phyloP scores from a whole-genome alignment of 2,888 invertebrate genomes.

The Hypolimnas misippus region DNA sequence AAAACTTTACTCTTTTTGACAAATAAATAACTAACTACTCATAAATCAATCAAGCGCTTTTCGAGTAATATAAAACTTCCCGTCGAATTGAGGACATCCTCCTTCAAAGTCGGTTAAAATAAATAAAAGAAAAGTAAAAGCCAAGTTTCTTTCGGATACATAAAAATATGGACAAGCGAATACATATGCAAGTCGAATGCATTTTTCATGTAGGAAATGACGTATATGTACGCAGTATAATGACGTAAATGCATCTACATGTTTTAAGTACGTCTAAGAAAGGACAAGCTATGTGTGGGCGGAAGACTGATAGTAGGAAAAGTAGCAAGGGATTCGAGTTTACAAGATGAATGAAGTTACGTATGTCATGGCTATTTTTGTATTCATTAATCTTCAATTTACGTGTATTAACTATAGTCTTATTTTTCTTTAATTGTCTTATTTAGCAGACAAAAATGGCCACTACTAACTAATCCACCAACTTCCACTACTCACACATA shows the following conservation, averaged over 20 bases:
- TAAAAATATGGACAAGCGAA: background rate
- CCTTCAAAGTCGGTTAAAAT: too few relatives aligned
- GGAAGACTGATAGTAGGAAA: constrained; percentile 29
- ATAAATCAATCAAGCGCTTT: too few relatives aligned
- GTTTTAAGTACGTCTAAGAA: constrained; percentile 27
- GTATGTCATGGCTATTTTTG: background rate
- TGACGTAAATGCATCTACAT: constrained; percentile 28
- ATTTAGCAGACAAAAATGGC: too few relatives aligned
- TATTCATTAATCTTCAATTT: background rate
- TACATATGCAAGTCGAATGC: background rate
- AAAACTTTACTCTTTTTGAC: too few relatives aligned
- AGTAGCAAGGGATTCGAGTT: constrained; percentile 15
- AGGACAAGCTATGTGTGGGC: constrained; percentile 25
- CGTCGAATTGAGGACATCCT: too few relatives aligned
- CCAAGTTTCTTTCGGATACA: too few relatives aligned
- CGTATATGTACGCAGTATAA: background rate
- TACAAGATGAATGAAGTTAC: constrained; percentile 6
- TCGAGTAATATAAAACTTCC: too few relatives aligned
- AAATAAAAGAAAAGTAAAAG: too few relatives aligned
- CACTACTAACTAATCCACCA: too few relatives aligned
- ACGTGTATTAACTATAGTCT: constrained; percentile 11
- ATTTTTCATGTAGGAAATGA: background rate
- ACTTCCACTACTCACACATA: too few relatives aligned
- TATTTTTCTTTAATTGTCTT: too few relatives aligned
- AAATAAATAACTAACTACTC: too few relatives aligned